phyloP scores from a whole-genome alignment of 1,140 invertebrate genomes.

The Aphis craccivora region DNA sequence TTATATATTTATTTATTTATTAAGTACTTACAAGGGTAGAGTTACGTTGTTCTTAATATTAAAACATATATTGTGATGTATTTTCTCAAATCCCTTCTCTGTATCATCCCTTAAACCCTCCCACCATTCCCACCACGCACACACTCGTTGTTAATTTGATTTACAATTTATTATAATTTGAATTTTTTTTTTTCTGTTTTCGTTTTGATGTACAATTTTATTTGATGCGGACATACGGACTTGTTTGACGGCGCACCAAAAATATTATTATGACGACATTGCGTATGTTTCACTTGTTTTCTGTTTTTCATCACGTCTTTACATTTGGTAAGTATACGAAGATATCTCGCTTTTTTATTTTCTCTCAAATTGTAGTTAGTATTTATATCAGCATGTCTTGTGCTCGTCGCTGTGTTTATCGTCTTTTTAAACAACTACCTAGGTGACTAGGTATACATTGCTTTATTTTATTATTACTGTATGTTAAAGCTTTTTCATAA shows the following conservation, averaged over 20 bases:
- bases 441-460: background rate
- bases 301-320: constrained; percentile 47
- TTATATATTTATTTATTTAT: background rate
- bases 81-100: background rate
- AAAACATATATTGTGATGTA: constrained; percentile 30
- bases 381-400: background rate
- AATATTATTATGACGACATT: constrained; percentile 43
- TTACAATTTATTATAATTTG: constrained; percentile 58
- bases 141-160: background rate
- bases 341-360: background rate
- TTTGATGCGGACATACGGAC: constrained; percentile 56
- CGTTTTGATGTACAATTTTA: constrained; percentile 62
- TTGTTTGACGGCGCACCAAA: constrained; percentile 54
- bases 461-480: background rate
- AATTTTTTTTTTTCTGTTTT: constrained; percentile 59
- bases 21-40: constrained; percentile 23
- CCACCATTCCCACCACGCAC: background rate
- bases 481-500: background rate
- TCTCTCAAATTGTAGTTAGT: background rate
- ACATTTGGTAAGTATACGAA: constrained; percentile 49
- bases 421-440: background rate
- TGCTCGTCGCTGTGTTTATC: background rate
- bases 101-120: background rate
- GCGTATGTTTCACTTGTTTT: constrained; percentile 47
- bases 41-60: background rate